Conservation (phyloP, 2,797 vertebrate species). For the Choloepus didactylus region DNA sequence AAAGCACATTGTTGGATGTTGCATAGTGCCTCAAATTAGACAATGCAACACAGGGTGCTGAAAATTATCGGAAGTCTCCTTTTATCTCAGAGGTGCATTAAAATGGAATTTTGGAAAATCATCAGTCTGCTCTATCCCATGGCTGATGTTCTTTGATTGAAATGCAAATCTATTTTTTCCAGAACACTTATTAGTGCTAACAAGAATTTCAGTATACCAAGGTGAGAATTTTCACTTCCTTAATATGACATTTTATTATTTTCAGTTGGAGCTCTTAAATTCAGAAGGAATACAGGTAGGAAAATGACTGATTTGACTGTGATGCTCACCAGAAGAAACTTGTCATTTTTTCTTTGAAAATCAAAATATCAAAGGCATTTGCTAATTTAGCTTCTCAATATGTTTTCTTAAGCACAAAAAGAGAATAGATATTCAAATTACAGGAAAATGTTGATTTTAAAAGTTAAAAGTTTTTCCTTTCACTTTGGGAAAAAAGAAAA, state of each 20-base stretch:
- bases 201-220: constrained; percentile 11
- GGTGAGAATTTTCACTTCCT: neutral
- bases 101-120: constrained; percentile 55
- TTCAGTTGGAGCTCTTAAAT: constrained; percentile 39
- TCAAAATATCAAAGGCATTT: constrained; percentile 42
- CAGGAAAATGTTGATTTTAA: constrained; percentile 24
- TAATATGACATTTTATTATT: constrained; percentile 55
- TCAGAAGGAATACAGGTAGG: constrained; percentile 16
- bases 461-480: constrained; percentile 53
- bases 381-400: constrained; percentile 62
- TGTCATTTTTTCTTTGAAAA: constrained; percentile 56
- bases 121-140: neutral
- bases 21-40: neutral
- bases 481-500: constrained; percentile 56
- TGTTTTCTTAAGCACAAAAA: constrained; percentile 37
- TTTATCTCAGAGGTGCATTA: constrained; percentile 12
- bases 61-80: constrained; percentile 19
- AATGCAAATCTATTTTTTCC: constrained; percentile 60
- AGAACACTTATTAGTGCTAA: constrained; percentile 7
- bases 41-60: neutral
- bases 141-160: constrained; percentile 33
- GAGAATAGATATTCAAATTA: constrained; percentile 44
- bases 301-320: constrained; percentile 33
- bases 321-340: constrained; percentile 7
- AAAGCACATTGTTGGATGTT: constrained; percentile 47